Evolutionary conservation across 2,888 invertebrate genomes (phyloP).

Genomic region (Pterobdella sp.): DNA sequence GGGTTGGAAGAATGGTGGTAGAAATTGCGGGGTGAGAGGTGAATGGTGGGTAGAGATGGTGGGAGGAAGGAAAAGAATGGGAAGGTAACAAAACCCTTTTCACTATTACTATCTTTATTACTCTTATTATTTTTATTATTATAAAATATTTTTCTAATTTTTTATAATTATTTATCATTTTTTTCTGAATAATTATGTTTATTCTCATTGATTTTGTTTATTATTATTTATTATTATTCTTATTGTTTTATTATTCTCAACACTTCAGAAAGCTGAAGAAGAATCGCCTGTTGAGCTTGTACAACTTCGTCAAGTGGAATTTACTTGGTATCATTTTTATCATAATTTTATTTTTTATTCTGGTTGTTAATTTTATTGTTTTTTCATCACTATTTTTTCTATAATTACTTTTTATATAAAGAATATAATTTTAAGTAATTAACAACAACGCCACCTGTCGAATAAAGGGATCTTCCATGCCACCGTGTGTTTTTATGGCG

Average conservation of each 20-base stretch:
- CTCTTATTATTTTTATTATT: background rate
- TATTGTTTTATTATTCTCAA: slow-evolving; percentile 20
- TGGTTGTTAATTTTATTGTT: background rate
- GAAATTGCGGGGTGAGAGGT: too few species aligned
- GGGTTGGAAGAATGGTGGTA: background rate
- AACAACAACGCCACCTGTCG: background rate
- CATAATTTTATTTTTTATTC: background rate
- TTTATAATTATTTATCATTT: background rate
- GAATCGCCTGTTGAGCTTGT: slow-evolving; percentile 62
- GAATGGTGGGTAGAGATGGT: background rate
- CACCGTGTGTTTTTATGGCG: slow-evolving; percentile 47
- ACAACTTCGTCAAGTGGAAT: slow-evolving; percentile 56
- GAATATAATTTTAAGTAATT: background rate
- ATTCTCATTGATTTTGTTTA: background rate
- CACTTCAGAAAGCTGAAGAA: slow-evolving; percentile 42
- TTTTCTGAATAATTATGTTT: background rate
- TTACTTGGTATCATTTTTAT: slow-evolving; percentile 40
- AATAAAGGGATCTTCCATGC: slow-evolving; percentile 52
- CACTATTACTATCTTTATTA: too few species aligned
- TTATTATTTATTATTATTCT: slow-evolving; percentile 22
- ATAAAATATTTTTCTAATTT: background rate
- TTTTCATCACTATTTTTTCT: background rate
- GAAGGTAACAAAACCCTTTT: too few species aligned
- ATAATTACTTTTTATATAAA: background rate
- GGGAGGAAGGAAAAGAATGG: background rate